Base-by-base conservation (phyloP, 2,797 vertebrate genomes). In the Amniataba percoides region DNA sequence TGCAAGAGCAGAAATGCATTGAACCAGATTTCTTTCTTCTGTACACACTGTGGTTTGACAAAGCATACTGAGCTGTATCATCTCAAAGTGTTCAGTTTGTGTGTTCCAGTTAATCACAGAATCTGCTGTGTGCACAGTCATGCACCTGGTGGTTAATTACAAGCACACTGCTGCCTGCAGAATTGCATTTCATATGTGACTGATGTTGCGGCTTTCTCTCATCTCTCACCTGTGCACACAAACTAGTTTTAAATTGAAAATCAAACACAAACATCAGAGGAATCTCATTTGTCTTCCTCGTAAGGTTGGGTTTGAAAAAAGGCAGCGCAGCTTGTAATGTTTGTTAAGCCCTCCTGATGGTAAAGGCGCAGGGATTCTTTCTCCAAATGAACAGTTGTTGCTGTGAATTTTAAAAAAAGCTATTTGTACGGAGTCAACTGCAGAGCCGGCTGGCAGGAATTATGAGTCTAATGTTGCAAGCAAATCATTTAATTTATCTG, bases 311-410 rank as follows among this genome's bases (percentile, higher is more conserved):
- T 48, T 31, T 48, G 46, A 72, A 68, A 57, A 21, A 61, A 57
- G 58, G 53, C 61, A 46, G 60, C 31, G 45, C 51, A 67, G 53
- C 45, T 62, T 69, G 65, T 60, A 48, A 40, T 71, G 65, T 74
- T 78, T 67, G 36, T 69, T 71, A 65, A 78, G 40, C 40, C 43
- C 27, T 70, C 52, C 52, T 84, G 73, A 74, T 52, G 80, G 57
- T 39, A 60, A 62, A 74, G 23, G 74, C 45, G 36, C 6, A 0
- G 49, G 72, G 70, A 78, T 49, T 68, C 57, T 68, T 61, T 66
- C 46, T 55, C 61, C 9, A 4, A 68, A 83, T 53, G 2, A 77
- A 70, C 43, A 75, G 60, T 31, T 71, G 65, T 59, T 82, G 68
- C 45, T 55, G 25, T 64, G 43, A 71, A 59, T 48, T 48, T 69